Evolutionary conservation across 2,113 vertebrate genomes (phyloP), one percentile per base, ranked within the genome.

Genomic region (Boulengeromyrus knoepffleri): DNA sequence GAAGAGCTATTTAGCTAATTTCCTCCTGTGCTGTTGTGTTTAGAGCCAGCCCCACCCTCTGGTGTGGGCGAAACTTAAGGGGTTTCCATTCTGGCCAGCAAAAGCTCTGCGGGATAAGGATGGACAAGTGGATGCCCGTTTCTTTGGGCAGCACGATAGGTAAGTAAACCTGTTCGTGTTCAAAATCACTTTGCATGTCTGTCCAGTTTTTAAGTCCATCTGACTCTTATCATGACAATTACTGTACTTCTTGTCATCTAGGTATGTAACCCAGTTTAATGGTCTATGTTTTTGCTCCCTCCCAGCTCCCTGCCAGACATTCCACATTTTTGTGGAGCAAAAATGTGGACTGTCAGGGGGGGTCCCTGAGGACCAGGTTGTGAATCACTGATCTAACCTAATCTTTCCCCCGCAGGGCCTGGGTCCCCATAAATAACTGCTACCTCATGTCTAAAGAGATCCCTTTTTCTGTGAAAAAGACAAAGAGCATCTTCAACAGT

Each of bases 361-460:
- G 58, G 58, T 62, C 8, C n/a, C 58, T 66, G 62, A 66, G 62
- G 62, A 27, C 62, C 9, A 31, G n/a, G 9, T 31, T 12, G n/a
- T 31, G 10, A 66, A 19, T 27, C 9, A 31, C n/a, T 31, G 10
- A 12, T 70, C 62, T 70, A 70, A 70, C n/a, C 27, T 70, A 31
- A 31, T 70, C 89, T 94, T 90, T 49, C 91, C 24, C 39, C 52
- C 89, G 0, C 92, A 99, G 98, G 94, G 98, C 98, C 92, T 99
- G 98, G 98, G 98, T 99, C 94, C 98, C 98, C 90, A 97, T 99
- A 94, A 99, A 99, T 96, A 99, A 99, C 96, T 99, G 98, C 97
- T 99, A 99, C 97, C 97, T 99, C 96, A 99, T 99, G 98, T 99
- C 98, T 94, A 99, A 99, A 97, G 98, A 99, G 95, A 99, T 99